These are phyloP conservation scores for Lasiurus borealis DNA, from an alignment of 2,113 vertebrate species.

Conservation along the genomic window DNA sequence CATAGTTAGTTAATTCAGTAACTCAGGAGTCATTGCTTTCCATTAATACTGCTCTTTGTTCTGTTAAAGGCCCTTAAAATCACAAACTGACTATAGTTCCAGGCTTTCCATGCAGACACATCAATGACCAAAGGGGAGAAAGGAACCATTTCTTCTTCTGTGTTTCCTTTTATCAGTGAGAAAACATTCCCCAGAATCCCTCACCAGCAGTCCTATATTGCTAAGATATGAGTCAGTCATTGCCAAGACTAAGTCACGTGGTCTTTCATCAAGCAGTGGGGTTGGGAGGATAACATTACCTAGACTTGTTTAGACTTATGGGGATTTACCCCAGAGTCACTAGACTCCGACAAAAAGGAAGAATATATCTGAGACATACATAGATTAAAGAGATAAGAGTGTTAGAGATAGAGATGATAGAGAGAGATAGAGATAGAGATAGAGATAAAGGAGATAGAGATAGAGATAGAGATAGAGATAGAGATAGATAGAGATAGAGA, in stretches of 20 bases:
- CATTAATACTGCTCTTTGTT: neutral
- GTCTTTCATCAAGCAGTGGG: neutral
- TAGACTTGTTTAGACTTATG: neutral
- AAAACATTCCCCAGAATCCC: neutral
- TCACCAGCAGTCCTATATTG: neutral
- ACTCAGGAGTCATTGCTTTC: neutral
- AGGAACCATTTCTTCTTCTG: neutral
- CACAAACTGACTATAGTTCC: neutral
- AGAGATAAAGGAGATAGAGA: no score
- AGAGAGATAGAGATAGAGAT: no score
- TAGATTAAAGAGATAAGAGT: no score
- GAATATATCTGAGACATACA: neutral
- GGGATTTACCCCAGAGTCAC: neutral
- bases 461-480: no score
- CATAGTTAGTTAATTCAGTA: neutral
- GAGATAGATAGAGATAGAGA: no score
- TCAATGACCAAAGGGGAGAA: neutral
- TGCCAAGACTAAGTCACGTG: neutral
- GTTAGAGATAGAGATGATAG: no score
- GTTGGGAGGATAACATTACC: neutral
- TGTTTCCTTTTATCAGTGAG: neutral
- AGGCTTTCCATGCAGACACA: neutral
- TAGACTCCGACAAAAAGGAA: neutral
- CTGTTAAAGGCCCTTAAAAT: neutral
- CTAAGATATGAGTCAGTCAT: neutral